phyloP scores from a whole-genome alignment of 2,113 vertebrate genomes.

The Sinocyclocheilus anshuiensis region DNA sequence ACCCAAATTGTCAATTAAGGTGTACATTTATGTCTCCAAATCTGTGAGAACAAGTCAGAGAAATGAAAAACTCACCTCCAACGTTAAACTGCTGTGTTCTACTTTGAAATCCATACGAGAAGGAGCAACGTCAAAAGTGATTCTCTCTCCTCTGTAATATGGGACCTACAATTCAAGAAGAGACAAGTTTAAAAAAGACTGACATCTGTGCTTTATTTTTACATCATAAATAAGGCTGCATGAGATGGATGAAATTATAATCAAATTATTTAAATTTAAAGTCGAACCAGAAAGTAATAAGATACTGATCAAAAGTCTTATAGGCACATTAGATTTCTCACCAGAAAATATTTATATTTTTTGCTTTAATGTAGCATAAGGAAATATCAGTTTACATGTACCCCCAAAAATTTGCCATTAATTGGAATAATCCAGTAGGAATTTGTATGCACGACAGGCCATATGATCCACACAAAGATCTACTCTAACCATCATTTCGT shows the following conservation, averaged over 20 bases:
- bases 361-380: too few relatives aligned
- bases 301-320: neutral
- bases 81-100: slow-evolving; percentile 88
- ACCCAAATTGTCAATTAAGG: neutral
- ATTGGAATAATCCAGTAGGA: too few relatives aligned
- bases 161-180: slow-evolving; percentile 79
- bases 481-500: too few relatives aligned
- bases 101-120: slow-evolving; percentile 89
- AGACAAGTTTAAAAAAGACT: neutral
- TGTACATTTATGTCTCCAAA: neutral
- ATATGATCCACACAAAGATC: too few relatives aligned
- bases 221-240: neutral
- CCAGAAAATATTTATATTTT: too few relatives aligned
- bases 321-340: neutral
- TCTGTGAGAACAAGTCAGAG: neutral
- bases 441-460: too few relatives aligned
- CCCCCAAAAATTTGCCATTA: too few relatives aligned
- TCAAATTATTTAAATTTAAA: neutral
- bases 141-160: slow-evolving; percentile 95
- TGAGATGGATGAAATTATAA: neutral
- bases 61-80: slow-evolving; percentile 80
- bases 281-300: neutral
- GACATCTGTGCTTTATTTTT: neutral
- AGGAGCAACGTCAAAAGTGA: slow-evolving; percentile 97
- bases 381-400: too few relatives aligned